Evolutionary conservation across 2,113 vertebrate genomes (phyloP).

Genomic region (Empidonax traillii): DNA sequence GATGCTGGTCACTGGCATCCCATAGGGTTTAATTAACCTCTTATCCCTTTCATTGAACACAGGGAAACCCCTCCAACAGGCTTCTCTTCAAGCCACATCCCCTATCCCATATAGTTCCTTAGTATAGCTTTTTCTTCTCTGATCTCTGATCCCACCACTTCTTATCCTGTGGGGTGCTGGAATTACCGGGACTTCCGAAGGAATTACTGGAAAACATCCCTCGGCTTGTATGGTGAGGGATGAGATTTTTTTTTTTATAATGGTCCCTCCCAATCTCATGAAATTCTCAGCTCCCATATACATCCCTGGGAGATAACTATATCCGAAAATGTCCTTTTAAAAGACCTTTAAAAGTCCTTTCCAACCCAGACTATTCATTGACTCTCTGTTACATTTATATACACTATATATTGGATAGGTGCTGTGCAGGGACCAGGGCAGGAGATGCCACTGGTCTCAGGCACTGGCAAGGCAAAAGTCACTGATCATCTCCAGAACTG

Average conservation of each 20-base stretch:
- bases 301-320: background rate
- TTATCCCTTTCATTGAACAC: background rate
- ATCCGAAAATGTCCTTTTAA: background rate
- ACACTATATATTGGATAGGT: accelerated
- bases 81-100: background rate
- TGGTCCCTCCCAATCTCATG: background rate
- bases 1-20: background rate
- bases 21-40: background rate
- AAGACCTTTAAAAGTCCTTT: background rate
- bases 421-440: background rate
- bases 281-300: background rate
- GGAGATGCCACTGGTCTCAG: background rate
- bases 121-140: background rate
- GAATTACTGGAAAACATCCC: background rate
- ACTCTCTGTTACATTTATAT: background rate
- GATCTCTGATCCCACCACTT: background rate
- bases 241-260: background rate
- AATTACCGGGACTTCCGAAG: background rate
- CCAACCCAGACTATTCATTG: background rate
- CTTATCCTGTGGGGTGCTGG: background rate
- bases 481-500: background rate
- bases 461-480: background rate
- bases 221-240: background rate
- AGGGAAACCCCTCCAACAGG: background rate
- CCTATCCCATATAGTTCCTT: background rate